Conservation (phyloP, 2,888 invertebrate genomes). For the Agrenia bidenticulata region DNA sequence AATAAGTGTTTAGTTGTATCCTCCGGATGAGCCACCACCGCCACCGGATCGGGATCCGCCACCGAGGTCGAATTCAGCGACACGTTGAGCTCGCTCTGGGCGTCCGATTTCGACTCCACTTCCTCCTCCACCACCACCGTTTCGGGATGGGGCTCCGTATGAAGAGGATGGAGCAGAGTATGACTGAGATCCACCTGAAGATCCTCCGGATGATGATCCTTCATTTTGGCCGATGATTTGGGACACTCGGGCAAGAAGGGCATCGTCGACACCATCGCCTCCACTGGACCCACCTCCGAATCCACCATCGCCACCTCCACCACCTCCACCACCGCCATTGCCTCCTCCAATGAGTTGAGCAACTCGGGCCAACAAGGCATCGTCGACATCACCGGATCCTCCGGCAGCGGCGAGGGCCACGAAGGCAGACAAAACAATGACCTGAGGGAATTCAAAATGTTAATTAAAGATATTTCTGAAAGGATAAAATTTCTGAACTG, state of each 20-base stretch:
- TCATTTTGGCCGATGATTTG: constrained; percentile 34
- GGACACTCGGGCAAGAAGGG: constrained; percentile 23
- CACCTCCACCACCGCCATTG: constrained; percentile 24
- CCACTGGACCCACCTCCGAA: constrained; percentile 12
- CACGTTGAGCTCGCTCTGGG: constrained; percentile 34
- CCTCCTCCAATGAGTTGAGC: constrained; percentile 35
- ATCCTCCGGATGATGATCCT: constrained; percentile 20
- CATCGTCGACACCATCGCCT: constrained; percentile 10
- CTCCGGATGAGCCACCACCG: constrained; percentile 17
- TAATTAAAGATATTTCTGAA: background rate
- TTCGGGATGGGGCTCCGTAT: constrained; percentile 16
- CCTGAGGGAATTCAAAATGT: constrained; percentile 10
- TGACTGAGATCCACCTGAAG: constrained; percentile 12
- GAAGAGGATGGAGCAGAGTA: constrained; percentile 18
- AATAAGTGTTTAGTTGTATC: constrained; percentile 21
- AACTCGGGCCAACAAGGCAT: constrained; percentile 35
- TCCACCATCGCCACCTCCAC: constrained; percentile 16
- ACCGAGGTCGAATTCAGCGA: constrained; percentile 37
- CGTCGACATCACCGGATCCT: constrained; percentile 33
- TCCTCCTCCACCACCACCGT: background rate
- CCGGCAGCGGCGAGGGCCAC: constrained; percentile 37
- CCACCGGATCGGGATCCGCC: constrained; percentile 17
- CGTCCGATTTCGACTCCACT: constrained; percentile 24
- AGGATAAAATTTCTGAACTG: constrained; percentile 1
- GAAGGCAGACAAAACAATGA: constrained; percentile 33